These are phyloP conservation scores for Monodelphis domestica DNA, from an alignment of 2,797 vertebrate genomes.

Conservation along the genomic window DNA sequence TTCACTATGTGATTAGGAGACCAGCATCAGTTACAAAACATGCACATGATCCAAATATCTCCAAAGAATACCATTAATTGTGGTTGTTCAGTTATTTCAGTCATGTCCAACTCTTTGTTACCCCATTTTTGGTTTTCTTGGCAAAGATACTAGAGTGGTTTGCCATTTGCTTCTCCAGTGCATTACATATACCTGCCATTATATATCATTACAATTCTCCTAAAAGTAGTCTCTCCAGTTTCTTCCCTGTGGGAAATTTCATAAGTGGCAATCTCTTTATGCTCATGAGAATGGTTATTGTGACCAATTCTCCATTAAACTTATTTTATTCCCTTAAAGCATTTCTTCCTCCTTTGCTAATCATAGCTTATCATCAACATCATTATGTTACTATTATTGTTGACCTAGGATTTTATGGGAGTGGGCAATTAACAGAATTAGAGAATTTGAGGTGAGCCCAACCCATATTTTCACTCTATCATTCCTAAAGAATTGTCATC, in stretches of 20 bases:
- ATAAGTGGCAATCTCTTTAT: neutral
- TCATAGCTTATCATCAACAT: neutral
- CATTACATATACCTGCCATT: too few relatives aligned
- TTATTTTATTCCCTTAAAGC: neutral
- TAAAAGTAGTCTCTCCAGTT: neutral
- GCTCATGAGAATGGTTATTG: neutral
- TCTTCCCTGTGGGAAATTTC: neutral
- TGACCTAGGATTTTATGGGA: neutral
- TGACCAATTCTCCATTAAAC: neutral
- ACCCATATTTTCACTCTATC: neutral
- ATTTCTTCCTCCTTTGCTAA: neutral
- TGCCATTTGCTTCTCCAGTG: too few relatives aligned
- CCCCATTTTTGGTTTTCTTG: too few relatives aligned
- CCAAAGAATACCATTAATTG: too few relatives aligned
- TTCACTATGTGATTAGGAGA: neutral
- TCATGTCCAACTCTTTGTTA: too few relatives aligned
- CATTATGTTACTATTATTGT: neutral
- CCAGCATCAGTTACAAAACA: neutral
- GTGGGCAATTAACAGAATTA: neutral
- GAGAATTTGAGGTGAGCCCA: neutral
- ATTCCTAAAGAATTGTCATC: neutral
- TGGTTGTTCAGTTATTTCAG: too few relatives aligned
- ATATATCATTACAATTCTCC: neutral
- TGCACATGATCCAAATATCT: neutral
- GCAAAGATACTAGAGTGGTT: too few relatives aligned